Conservation (phyloP, 2,113 vertebrate genomes). For the Echinops telfairi region DNA sequence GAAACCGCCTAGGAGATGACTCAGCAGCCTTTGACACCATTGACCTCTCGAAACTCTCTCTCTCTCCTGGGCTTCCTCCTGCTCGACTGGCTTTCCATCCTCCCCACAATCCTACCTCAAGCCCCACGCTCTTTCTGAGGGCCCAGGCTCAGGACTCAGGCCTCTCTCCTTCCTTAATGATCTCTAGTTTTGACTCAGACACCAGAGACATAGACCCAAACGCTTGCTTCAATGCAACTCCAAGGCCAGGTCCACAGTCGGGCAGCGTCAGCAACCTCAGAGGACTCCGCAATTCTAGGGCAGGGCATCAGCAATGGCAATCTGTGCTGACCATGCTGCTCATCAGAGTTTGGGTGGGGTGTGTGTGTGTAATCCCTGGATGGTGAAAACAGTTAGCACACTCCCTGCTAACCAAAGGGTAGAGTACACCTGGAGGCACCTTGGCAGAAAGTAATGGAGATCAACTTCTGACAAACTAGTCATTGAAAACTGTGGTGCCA, state of each 20-base stretch:
- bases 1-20: too few species aligned
- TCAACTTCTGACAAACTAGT: neutral
- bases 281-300: neutral
- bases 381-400: neutral
- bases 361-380: neutral
- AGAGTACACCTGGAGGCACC: neutral
- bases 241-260: neutral
- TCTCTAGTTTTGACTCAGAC: neutral
- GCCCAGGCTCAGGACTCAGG: neutral
- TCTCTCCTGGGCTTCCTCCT: neutral
- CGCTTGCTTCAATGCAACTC: neutral
- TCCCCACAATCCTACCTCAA: neutral
- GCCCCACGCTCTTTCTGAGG: neutral
- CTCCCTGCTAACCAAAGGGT: neutral
- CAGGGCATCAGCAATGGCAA: neutral
- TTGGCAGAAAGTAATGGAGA: neutral
- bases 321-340: neutral
- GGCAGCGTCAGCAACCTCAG: neutral
- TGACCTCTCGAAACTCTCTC: neutral
- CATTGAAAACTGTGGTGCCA: neutral
- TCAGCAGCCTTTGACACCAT: too few species aligned
- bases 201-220: too few species aligned
- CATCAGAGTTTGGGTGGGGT: neutral
- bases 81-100: neutral
- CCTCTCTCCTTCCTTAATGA: neutral